These are phyloP conservation scores for Propithecus coquereli DNA, from an alignment of 2,113 vertebrate species.

Conservation along the genomic window DNA sequence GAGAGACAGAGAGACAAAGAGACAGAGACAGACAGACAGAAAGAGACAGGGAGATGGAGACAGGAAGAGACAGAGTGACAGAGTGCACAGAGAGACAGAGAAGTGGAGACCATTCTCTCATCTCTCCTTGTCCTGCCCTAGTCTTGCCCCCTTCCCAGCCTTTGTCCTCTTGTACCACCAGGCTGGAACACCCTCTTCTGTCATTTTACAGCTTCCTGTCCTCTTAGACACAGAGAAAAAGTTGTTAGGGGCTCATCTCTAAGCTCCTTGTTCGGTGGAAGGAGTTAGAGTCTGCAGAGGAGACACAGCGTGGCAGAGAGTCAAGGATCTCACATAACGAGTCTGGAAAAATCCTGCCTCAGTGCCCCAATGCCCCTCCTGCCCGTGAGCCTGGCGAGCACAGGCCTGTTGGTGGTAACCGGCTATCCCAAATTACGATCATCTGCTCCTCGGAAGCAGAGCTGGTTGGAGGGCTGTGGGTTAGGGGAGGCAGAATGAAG, in stretches of 20 bases:
- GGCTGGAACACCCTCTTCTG: not conserved
- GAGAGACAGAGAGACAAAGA: not conserved
- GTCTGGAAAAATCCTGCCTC: not conserved
- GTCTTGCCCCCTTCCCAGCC: too few species aligned
- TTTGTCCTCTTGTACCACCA: not conserved
- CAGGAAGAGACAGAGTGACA: not conserved
- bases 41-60: not conserved
- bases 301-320: fast-evolving
- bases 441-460: not conserved
- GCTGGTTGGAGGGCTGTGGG: not conserved
- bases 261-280: not conserved
- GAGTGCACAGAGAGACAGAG: too few species aligned
- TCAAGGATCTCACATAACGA: not conserved
- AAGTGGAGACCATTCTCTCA: fast-evolving
- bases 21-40: not conserved
- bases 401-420: not conserved
- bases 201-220: not conserved
- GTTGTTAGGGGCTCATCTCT: not conserved
- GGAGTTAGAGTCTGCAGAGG: not conserved
- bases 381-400: not conserved
- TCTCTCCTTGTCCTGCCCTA: not conserved
- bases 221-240: not conserved
- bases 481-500: not conserved
- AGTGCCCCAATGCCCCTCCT: fast-evolving
- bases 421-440: not conserved